phyloP scores from a whole-genome alignment of 1,140 invertebrate genomes.

The Melipona quadrifasciata region DNA sequence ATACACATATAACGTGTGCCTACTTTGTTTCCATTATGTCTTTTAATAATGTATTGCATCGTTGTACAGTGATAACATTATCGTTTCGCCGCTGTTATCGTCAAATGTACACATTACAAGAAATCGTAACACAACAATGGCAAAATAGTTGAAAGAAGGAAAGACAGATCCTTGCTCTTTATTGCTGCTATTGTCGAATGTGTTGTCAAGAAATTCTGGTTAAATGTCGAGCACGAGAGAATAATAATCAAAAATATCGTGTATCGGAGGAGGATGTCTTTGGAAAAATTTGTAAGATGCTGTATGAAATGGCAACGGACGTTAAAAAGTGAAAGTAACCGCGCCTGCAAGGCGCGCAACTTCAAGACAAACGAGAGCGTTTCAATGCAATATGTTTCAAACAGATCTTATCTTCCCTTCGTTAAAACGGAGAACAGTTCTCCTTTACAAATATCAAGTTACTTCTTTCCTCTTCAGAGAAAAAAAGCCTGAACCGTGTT shows the following conservation, averaged over 20 bases:
- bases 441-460: background rate
- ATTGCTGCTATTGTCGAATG: background rate
- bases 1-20: conserved; percentile 13
- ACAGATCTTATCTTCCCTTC: conserved; percentile 19
- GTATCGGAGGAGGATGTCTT: background rate
- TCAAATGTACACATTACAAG: background rate
- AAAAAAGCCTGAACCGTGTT: background rate
- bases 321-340: conserved; percentile 1
- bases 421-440: background rate
- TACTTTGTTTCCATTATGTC: conserved; percentile 23
- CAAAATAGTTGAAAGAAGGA: conserved; percentile 15
- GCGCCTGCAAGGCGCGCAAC: background rate
- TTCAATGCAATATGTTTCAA: background rate
- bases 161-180: conserved; percentile 21
- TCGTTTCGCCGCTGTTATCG: conserved; percentile 23
- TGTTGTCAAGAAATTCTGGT: background rate
- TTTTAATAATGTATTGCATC: background rate
- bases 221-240: too few relatives aligned
- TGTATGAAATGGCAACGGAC: background rate
- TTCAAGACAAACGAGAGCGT: background rate
- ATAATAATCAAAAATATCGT: background rate
- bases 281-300: background rate
- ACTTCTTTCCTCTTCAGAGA: background rate
- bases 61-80: conserved; percentile 31
- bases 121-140: conserved; percentile 2